Base-by-base conservation (phyloP, 30 jellyfish, hydroid and myxozoan species). In the Sanderia malayensis region DNA sequence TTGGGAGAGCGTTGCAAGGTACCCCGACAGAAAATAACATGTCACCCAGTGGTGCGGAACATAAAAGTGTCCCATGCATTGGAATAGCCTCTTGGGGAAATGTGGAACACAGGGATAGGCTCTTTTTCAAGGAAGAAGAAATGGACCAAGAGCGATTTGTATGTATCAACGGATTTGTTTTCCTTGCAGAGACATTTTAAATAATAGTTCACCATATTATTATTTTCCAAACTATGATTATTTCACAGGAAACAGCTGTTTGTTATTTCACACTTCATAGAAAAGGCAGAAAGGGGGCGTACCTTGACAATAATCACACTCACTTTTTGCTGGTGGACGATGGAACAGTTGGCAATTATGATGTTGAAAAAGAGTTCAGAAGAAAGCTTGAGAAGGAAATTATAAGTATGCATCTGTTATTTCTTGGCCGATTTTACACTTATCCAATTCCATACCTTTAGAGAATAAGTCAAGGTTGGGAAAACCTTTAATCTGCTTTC, bases 41-140 rank as follows among this genome's bases (percentile, higher is more conserved):
- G n/a, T n/a, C n/a, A n/a, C n/a, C n/a, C n/a, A n/a, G n/a, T 17
- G 78, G 83, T 34, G 81, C 63, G 30, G 65, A 68, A 10, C 86
- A 67, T 2, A 81, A 58, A 52, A 68, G 77, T 17, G 95, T 89
- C 24, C 64, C 74, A 70, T 81, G 95, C 79, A 93, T 93, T 79
- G 99, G 99, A 9, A 85, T 93, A 24, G 95, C 99, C 18, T 79
- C 99, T 2, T 93, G 96, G 96, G 99, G 99, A 4, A 85, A 85
- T 34, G 86, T 93, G 46, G 90, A 89, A 19, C 92, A 89, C 67
- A 58, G 91, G 20, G 44, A 76, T 15, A 46, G 25, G 45, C 71
- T 82, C n/a, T n/a, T n/a, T n/a, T n/a, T n/a, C n/a, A n/a, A n/a
- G n/a, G n/a, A n/a, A n/a, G n/a, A n/a, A n/a, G n/a, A n/a, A n/a